Conservation (phyloP, 2,113 vertebrate genomes). For the Raja brachyura region DNA sequence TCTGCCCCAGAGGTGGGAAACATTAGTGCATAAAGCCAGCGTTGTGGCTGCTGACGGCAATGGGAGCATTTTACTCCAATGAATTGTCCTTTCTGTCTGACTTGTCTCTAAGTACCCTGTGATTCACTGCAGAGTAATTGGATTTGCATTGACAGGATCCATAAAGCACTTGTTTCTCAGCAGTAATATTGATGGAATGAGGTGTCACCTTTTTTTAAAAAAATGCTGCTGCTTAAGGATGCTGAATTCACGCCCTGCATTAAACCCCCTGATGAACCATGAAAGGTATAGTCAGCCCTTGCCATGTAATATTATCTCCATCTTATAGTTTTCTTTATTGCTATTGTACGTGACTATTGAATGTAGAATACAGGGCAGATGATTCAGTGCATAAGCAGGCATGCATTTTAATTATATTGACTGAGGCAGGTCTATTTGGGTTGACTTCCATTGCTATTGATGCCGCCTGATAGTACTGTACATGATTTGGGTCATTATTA, state of each 20-base stretch:
- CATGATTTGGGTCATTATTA: background rate
- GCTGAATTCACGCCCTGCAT: background rate
- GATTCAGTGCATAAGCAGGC: background rate
- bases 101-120: background rate
- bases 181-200: background rate
- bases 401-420: background rate
- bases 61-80: background rate
- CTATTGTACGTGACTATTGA: background rate
- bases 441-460: background rate
- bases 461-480: no score
- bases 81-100: background rate
- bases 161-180: conserved; percentile 7
- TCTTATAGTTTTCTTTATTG: background rate
- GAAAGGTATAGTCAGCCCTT: background rate
- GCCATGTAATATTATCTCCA: background rate
- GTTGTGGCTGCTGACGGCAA: background rate
- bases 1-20: background rate
- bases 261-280: background rate
- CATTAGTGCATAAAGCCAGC: background rate
- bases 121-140: background rate
- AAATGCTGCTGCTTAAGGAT: background rate
- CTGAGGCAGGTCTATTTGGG: background rate
- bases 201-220: background rate
- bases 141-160: background rate
- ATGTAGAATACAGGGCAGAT: background rate